Evolutionary conservation across 2,797 vertebrate species (phyloP).

Genomic region (Buphagus erythrorhynchus): DNA sequence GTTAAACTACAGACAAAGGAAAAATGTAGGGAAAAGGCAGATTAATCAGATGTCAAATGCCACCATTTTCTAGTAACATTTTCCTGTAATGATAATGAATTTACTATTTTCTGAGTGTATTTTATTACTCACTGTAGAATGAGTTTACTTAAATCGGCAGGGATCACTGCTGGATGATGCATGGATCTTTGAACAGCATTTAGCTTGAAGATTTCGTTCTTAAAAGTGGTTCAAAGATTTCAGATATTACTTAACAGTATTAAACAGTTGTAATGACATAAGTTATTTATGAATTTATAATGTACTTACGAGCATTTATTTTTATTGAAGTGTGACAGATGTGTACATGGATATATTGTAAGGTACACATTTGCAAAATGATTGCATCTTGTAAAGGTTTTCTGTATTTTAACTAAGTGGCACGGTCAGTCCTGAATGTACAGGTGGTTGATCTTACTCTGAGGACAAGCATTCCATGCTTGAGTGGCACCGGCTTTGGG

Average conservation of each 20-base stretch:
- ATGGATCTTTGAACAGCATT: neutral
- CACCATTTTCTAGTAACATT: neutral
- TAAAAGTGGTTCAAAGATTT: neutral
- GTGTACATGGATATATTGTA: neutral
- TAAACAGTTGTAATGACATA: neutral
- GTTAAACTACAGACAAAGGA: neutral
- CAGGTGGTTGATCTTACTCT: rapidly evolving
- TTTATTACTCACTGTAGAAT: neutral
- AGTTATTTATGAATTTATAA: neutral
- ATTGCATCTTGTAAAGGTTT: neutral
- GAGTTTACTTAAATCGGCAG: neutral
- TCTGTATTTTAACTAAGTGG: neutral
- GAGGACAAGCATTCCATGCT: rapidly evolving
- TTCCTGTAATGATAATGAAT: neutral
- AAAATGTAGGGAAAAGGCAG: neutral
- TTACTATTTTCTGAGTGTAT: neutral
- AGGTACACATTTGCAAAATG: neutral
- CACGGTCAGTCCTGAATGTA: neutral
- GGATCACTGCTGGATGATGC: rapidly evolving
- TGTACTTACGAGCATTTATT: neutral
- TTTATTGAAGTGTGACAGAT: neutral
- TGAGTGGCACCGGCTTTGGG: rapidly evolving
- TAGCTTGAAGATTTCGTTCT: neutral
- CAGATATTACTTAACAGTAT: neutral
- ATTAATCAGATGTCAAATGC: neutral